Evolutionary conservation across 2,113 vertebrate species (phyloP).

Genomic region (Anas platyrhynchos): DNA sequence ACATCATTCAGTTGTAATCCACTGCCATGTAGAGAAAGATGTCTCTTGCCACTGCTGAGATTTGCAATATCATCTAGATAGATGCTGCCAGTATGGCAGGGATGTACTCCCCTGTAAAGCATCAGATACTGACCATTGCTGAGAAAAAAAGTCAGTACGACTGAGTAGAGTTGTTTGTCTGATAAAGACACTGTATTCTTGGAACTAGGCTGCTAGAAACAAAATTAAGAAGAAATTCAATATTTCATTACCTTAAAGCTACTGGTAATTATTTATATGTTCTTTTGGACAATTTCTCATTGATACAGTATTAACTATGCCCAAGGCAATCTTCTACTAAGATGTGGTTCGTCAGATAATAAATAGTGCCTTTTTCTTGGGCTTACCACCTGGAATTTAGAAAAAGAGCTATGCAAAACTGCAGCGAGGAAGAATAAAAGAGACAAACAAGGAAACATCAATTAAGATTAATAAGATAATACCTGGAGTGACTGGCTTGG

Average conservation of each 20-base stretch:
- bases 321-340: not conserved
- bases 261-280: not conserved
- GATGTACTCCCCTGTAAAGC: not conserved
- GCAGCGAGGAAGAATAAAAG: not conserved
- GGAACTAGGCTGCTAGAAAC: not conserved
- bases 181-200: not conserved
- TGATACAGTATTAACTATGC: not conserved
- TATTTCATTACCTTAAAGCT: not conserved
- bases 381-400: not conserved
- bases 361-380: not conserved
- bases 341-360: not conserved
- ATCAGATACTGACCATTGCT: not conserved
- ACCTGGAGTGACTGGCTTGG: not conserved
- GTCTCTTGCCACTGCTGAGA: not conserved
- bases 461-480: conserved; percentile 44
- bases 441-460: conserved; percentile 49
- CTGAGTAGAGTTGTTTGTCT: not conserved
- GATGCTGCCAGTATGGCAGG: not conserved
- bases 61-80: not conserved
- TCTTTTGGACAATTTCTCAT: not conserved
- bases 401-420: not conserved
- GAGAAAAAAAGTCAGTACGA: not conserved
- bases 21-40: not conserved
- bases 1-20: not conserved
- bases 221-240: not conserved